phyloP scores from a whole-genome alignment of 2,888 invertebrate genomes.

The Zhuqinia jingwanae region DNA sequence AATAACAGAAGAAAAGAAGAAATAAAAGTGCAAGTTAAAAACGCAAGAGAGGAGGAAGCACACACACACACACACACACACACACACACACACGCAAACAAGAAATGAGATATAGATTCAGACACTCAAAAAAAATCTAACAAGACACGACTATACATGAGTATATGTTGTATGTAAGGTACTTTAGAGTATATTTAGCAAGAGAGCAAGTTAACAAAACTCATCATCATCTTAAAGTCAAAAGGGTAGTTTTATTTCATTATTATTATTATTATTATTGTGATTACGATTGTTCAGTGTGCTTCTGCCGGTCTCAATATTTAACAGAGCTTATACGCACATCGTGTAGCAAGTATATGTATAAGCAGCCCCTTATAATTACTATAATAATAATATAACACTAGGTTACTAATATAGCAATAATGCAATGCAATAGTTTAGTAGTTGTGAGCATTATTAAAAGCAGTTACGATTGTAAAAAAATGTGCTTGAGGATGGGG shows the following conservation, averaged over 20 bases:
- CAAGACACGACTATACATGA: background rate
- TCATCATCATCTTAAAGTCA: background rate
- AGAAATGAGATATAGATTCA: too few species aligned
- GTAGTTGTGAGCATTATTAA: too few species aligned
- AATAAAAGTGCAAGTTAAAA: slow-evolving; percentile 25
- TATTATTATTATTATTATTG: background rate
- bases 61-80: too few species aligned
- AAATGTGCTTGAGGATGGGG: too few species aligned
- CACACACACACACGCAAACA: too few species aligned
- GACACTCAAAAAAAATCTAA: too few species aligned
- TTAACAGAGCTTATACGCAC: slow-evolving; percentile 59
- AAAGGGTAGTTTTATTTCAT: too few species aligned
- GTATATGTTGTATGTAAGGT: background rate
- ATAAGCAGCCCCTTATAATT: background rate
- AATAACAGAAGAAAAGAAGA: background rate
- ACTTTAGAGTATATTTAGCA: background rate
- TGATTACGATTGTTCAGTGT: background rate
- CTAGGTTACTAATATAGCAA: background rate
- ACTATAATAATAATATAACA: too few species aligned
- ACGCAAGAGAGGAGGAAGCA: slow-evolving; percentile 24
- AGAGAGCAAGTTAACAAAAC: background rate
- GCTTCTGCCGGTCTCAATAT: slow-evolving; percentile 26
- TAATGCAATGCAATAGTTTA: slow-evolving; percentile 18
- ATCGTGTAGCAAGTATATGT: background rate
- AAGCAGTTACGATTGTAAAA: too few species aligned